Conservation (phyloP, 2,113 vertebrate genomes). For the Morone chrysops region DNA sequence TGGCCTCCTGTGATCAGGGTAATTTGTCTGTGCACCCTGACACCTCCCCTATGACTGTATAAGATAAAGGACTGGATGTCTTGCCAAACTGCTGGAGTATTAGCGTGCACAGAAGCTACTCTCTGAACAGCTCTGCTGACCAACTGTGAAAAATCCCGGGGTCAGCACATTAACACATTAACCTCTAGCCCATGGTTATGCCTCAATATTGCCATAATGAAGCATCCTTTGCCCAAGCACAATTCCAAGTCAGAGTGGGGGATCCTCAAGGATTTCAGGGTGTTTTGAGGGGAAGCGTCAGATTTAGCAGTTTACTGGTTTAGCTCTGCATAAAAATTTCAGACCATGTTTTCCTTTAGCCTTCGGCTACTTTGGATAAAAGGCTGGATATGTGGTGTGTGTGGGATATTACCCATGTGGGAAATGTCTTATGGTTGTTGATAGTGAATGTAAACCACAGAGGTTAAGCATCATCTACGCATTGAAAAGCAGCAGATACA, state of each 20-base stretch:
- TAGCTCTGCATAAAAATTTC: conserved; percentile 12
- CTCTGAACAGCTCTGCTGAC: conserved; percentile 39
- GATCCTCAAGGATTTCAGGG: not conserved
- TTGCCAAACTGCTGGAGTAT: conserved; percentile 21
- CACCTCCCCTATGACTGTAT: conserved; percentile 34
- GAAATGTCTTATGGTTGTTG: conserved; percentile 27
- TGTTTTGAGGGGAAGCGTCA: conserved; percentile 1
- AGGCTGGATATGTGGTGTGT: not conserved
- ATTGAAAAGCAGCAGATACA: not conserved
- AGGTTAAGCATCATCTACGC: conserved; percentile 17
- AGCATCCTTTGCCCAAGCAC: conserved; percentile 30
- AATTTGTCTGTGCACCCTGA: conserved; percentile 51
- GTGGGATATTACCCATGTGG: not conserved
- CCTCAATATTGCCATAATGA: conserved; percentile 39
- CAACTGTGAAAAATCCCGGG: conserved; percentile 17
- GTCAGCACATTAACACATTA: conserved; percentile 50
- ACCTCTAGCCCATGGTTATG: conserved; percentile 38
- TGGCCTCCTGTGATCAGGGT: conserved; percentile 63
- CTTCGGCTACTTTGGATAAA: conserved; percentile 7
- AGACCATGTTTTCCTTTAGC: conserved; percentile 28
- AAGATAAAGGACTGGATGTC: conserved; percentile 42
- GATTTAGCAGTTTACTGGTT: conserved; percentile 25
- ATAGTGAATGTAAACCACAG: conserved; percentile 27
- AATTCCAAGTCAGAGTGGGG: not conserved
- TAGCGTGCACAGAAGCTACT: not conserved